phyloP scores from a whole-genome alignment of 2,113 vertebrate genomes.

The Mus spicilegus region DNA sequence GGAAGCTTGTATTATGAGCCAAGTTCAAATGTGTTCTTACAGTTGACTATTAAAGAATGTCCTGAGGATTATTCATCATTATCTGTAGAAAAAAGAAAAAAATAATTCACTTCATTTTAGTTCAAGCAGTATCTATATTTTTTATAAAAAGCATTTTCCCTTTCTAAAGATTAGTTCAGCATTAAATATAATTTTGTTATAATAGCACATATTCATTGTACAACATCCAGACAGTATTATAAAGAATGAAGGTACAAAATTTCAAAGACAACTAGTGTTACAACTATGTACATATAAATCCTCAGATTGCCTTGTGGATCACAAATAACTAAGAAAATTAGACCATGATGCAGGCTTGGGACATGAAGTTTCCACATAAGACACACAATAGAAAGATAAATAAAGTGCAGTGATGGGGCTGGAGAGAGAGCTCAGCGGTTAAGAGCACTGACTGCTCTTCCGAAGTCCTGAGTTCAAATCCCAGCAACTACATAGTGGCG shows the following conservation, averaged over 20 bases:
- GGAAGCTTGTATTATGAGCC: slow-evolving; percentile 59
- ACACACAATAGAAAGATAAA: background rate
- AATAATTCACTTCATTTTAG: slow-evolving; percentile 20
- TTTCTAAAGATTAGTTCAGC: background rate
- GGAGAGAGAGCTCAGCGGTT: too few species aligned
- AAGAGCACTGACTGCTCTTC: too few species aligned
- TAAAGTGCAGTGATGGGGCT: background rate
- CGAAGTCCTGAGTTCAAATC: too few species aligned
- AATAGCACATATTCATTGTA: slow-evolving; percentile 6
- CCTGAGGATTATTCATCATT: slow-evolving; percentile 89
- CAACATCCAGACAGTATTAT: slow-evolving; percentile 26
- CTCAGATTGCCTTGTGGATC: background rate
- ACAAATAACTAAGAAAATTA: background rate
- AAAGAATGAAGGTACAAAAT: slow-evolving; percentile 38
- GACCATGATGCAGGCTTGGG: background rate
- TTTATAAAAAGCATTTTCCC: slow-evolving; percentile 38
- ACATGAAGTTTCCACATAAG: background rate
- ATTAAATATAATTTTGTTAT: slow-evolving; percentile 45
- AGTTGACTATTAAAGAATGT: slow-evolving; percentile 69
- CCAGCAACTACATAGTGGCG: too few species aligned
- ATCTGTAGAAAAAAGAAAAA: slow-evolving; percentile 83
- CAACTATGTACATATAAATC: background rate
- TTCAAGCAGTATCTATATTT: background rate
- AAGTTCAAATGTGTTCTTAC: slow-evolving; percentile 58
- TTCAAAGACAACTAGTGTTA: background rate